Base-by-base conservation (phyloP, 2,113 vertebrate species). In the Cyanoramphus novaezelandiae region DNA sequence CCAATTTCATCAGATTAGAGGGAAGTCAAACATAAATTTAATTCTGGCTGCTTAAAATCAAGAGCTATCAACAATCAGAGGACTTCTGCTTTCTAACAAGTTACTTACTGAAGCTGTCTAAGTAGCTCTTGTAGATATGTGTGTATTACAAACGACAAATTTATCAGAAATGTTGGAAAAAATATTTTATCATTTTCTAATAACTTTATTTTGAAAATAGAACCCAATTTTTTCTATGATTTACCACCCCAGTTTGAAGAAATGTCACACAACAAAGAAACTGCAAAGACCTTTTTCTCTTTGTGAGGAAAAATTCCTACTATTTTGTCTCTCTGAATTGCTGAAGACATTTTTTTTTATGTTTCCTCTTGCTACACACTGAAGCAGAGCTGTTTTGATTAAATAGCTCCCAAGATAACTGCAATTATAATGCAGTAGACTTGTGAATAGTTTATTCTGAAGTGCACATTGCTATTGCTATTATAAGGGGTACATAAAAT, bases 301-400 rank as follows among this genome's bases (percentile, higher is more conserved):
- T 57, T 88, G 49, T 75, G 90, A 78, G 67, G 82, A 90, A 69
- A 88, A 95, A 82, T 82, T 82, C 44, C n/a, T 72, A 84, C 60
- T 94, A 9, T 82, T 95, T 94, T 94, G 29, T 94, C 60, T 97
- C 52, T 92, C 92, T 97, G 81, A 96, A 93, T 19, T 17, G 88
- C 70, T 96, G 90, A 95, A 91, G 23, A 20, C 23, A n/a, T 23
- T 70, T 82, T 95, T 95, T 93, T 93, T 89, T 52, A 43, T 90
- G 39, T 96, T 92, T 98, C 37, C 60, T 97, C 83, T 92, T 96
- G 76, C 83, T 93, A 80, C 72, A 90, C 80, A 91, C 92, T 97
- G 97, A 96, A 96, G 79, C 81, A 92, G 75, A 97, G 72, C 74
- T 94, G 95, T 97, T 97, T 97, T 97, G 92, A 96, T 97, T 97